Conservation (phyloP, 2,113 vertebrate genomes). For the Python bivittatus region DNA sequence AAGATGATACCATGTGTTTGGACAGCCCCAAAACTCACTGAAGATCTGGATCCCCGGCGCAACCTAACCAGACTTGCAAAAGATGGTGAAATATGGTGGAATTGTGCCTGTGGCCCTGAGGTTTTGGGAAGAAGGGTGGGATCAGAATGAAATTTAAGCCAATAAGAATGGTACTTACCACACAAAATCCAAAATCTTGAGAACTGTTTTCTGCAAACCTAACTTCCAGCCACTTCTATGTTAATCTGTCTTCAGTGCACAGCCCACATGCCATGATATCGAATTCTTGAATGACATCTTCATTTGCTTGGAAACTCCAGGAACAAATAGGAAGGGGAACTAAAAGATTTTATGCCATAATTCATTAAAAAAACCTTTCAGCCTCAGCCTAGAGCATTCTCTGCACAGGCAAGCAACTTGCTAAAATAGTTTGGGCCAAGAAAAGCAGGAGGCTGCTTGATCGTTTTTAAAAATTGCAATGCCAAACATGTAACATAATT, state of each 20-base stretch:
- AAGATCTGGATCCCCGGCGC: not conserved
- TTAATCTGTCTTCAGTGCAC: not conserved
- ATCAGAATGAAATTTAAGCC: not conserved
- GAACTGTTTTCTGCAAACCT: not conserved
- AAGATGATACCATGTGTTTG: not conserved
- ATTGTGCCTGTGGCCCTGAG: not conserved
- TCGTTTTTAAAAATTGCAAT: fast-evolving
- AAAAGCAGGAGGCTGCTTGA: not conserved
- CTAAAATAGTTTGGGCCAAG: constrained; percentile 17
- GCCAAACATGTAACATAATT: not conserved
- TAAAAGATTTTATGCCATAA: constrained; percentile 10
- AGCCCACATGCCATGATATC: not conserved
- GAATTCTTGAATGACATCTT: constrained; percentile 22
- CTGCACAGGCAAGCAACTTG: not conserved
- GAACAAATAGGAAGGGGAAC: constrained; percentile 35
- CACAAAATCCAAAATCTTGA: too few species aligned
- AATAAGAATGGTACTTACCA: not conserved
- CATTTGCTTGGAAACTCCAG: constrained; percentile 34
- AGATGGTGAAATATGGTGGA: not conserved
- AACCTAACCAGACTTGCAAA: not conserved
- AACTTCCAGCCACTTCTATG: not conserved
- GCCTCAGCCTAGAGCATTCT: not conserved
- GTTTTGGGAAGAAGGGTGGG: not conserved
- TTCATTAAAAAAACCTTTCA: constrained; percentile 47
- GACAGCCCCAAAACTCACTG: not conserved